Conservation (phyloP, 2,113 vertebrate genomes). For the Elanus axillaris region DNA sequence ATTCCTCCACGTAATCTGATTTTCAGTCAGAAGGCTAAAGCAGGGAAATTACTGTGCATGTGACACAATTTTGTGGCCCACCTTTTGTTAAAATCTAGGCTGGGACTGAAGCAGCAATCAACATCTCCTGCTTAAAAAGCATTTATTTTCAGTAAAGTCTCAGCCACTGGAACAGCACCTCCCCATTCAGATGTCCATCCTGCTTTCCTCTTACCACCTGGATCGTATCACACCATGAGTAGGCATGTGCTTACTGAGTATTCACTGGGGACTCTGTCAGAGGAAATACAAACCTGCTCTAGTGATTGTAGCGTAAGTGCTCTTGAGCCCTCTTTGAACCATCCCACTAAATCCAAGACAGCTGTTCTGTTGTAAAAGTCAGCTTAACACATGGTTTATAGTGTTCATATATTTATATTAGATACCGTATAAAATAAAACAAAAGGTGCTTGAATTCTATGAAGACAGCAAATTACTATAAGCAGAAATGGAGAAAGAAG, state of each 20-base stretch:
- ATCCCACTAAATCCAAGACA: background rate
- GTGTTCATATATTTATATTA: background rate
- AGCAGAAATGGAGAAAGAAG: background rate
- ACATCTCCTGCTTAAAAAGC: background rate
- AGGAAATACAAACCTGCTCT: background rate
- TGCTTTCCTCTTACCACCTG: background rate
- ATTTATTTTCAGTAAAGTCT: background rate
- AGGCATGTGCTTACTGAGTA: background rate
- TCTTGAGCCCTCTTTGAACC: background rate
- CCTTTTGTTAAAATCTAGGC: background rate
- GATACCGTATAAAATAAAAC: background rate
- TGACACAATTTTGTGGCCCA: background rate
- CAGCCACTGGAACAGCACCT: background rate
- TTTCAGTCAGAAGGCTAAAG: background rate
- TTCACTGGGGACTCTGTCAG: background rate
- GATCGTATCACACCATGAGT: background rate
- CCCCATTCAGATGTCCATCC: background rate
- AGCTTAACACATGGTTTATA: background rate
- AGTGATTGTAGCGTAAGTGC: background rate
- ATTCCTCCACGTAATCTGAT: background rate
- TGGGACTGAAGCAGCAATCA: background rate
- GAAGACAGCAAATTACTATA: background rate
- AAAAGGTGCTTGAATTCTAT: conserved; percentile 2
- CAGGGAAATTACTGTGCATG: background rate
- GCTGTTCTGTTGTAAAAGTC: background rate